Percentiles rank a stretch among this genome's conserved stretches.
phyloP scores from a whole-genome alignment of 2,888 invertebrate species.

The Andrena flavipes region DNA sequence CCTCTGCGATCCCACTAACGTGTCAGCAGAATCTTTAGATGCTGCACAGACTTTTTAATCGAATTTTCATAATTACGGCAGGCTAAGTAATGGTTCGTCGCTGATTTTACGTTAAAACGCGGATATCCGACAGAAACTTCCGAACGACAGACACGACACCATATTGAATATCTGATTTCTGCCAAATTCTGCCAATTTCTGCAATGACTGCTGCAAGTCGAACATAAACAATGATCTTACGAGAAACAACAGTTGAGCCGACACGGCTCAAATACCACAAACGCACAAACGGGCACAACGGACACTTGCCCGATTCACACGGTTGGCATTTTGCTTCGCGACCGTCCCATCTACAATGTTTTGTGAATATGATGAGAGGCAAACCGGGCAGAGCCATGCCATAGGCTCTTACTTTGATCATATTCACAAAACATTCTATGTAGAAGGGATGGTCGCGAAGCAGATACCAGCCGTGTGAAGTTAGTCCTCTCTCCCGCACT shows the following conservation, averaged over 20 bases:
- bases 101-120: constrained; percentile 73
- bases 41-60: constrained; percentile 74
- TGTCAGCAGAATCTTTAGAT: constrained; percentile 69
- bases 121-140: constrained; percentile 73
- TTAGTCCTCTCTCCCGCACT: too few relatives aligned
- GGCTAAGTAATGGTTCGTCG: constrained; percentile 34
- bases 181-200: constrained; percentile 50
- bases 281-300: too few relatives aligned
- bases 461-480: too few relatives aligned
- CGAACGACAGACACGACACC: constrained; percentile 75
- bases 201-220: constrained; percentile 55
- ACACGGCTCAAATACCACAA: too few relatives aligned
- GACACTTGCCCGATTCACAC: too few relatives aligned
- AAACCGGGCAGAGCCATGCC: too few relatives aligned
- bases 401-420: too few relatives aligned
- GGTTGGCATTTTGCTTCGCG: too few relatives aligned
- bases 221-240: constrained; percentile 53
- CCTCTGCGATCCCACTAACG: constrained; percentile 38
- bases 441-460: too few relatives aligned
- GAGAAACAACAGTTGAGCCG: constrained; percentile 16
- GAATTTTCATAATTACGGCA: constrained; percentile 80
- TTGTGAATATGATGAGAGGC: too few relatives aligned
- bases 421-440: too few relatives aligned
- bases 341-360: too few relatives aligned
- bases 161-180: constrained; percentile 76